phyloP scores from a whole-genome alignment of 2,113 vertebrate species.

The Rafetus swinhoei region DNA sequence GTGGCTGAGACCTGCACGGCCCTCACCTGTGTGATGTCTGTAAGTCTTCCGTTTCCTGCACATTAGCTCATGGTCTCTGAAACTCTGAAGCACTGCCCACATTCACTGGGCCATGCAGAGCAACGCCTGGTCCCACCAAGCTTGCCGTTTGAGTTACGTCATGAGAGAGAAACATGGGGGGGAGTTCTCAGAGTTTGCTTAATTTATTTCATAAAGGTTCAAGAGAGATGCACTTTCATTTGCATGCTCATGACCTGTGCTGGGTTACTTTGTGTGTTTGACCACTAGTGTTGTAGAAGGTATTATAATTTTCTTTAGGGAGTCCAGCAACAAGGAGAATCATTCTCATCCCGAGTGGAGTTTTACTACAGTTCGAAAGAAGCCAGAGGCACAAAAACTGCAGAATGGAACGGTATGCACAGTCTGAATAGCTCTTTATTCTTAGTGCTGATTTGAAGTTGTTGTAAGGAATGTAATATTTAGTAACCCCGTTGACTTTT shows the following conservation, averaged over 20 bases:
- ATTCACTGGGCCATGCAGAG: neutral
- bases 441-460: neutral
- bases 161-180: neutral
- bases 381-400: conserved; percentile 88
- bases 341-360: conserved; percentile 89
- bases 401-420: conserved; percentile 88
- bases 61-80: conserved; percentile 19
- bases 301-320: conserved; percentile 78
- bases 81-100: neutral
- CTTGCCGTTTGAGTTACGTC: neutral
- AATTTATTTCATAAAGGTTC: neutral
- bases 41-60: conserved; percentile 40
- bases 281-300: neutral
- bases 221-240: neutral
- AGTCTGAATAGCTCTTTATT: neutral
- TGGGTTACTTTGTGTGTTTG: neutral
- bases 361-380: conserved; percentile 96
- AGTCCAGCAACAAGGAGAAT: conserved; percentile 90
- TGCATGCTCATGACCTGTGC: neutral
- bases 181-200: neutral
- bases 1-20: conserved; percentile 19
- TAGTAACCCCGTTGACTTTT: neutral
- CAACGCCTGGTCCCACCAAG: neutral
- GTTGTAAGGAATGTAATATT: neutral
- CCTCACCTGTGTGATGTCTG: neutral